Evolutionary conservation across 2,888 invertebrate species (phyloP).

Genomic region (Tanypteryx hageni): DNA sequence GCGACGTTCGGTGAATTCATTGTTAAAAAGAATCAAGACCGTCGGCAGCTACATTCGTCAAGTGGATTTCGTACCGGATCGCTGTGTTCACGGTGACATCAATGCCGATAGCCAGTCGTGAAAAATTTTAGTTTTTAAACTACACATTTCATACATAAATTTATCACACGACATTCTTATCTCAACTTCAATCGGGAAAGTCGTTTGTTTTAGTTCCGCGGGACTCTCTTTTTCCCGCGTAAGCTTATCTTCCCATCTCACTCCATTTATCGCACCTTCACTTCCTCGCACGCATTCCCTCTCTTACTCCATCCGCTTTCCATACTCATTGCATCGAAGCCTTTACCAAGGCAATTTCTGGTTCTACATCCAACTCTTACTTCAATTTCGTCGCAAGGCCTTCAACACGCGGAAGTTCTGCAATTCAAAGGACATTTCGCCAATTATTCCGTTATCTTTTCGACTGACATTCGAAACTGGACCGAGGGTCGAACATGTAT

Average conservation of each 20-base stretch:
- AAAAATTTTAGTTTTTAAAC: background rate
- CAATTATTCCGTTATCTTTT: background rate
- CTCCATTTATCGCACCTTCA: background rate
- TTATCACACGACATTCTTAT: background rate
- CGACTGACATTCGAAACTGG: background rate
- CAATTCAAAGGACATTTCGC: background rate
- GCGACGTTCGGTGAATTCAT: too few relatives aligned
- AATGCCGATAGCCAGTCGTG: background rate
- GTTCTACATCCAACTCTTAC: background rate
- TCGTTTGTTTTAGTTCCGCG: background rate
- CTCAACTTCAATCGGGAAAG: background rate
- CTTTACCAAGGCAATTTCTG: background rate
- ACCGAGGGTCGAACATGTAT: background rate
- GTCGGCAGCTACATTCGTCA: too few relatives aligned
- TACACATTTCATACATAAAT: background rate
- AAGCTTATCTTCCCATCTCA: background rate
- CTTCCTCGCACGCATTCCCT: background rate
- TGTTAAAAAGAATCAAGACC: too few relatives aligned
- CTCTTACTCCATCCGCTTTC: background rate
- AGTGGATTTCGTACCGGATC: too few relatives aligned
- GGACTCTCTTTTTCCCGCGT: background rate
- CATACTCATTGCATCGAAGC: background rate
- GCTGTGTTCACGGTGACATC: too few relatives aligned
- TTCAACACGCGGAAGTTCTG: constrained; percentile 1
- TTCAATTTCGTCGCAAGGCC: background rate